Evolutionary conservation across 2,113 vertebrate genomes (phyloP).

Genomic region (Antechinus flavipes): DNA sequence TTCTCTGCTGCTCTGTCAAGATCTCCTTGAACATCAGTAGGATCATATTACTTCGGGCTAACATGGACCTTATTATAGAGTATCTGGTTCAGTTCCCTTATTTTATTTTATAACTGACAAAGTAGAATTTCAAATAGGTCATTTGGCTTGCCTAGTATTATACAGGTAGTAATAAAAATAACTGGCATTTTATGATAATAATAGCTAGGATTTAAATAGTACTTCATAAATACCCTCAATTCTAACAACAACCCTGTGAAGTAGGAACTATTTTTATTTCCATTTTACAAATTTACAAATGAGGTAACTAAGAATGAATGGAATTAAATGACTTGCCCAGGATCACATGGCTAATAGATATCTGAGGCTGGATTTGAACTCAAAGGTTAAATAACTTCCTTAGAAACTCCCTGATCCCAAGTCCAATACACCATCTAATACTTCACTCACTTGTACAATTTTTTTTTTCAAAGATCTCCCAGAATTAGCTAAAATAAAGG

Average conservation of each 20-base stretch:
- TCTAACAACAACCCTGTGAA: background rate
- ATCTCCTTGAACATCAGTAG: background rate
- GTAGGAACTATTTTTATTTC: background rate
- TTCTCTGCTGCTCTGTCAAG: constrained; percentile 7
- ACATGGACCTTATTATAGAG: background rate
- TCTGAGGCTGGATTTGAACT: background rate
- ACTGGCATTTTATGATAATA: background rate
- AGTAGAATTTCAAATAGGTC: background rate
- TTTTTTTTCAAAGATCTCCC: background rate
- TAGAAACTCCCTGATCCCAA: background rate
- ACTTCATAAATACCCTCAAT: background rate
- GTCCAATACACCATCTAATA: background rate
- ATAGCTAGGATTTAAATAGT: background rate
- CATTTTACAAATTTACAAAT: background rate
- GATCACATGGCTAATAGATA: background rate
- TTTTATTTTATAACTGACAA: background rate
- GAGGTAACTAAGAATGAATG: background rate
- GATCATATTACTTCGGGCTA: background rate
- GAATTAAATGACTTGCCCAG: background rate
- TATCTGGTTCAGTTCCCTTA: background rate
- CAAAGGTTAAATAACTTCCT: background rate
- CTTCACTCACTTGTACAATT: background rate
- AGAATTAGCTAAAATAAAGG: background rate
- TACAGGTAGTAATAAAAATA: background rate
- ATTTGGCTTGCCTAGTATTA: background rate